Evolutionary conservation across 1,140 invertebrate species (phyloP).

Genomic region (Stenopsyche tienmushanensis): DNA sequence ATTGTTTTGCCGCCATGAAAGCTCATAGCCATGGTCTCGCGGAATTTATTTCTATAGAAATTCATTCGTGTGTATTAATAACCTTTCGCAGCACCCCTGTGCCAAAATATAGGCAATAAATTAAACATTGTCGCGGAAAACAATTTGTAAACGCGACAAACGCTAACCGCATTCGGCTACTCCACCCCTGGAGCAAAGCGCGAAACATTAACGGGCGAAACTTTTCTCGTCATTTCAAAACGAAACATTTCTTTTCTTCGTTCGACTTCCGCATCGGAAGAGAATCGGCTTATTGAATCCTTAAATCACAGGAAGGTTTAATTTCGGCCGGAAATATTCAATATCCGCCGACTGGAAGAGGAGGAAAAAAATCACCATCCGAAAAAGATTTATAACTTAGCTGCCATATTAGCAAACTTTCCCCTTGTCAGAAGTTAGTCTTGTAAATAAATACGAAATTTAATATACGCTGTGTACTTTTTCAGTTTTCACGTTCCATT

Average conservation of each 20-base stretch:
- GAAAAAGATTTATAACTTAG: too few species aligned
- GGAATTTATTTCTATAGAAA: not conserved
- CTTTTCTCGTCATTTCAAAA: not conserved
- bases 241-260: not conserved
- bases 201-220: not conserved
- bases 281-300: conserved; percentile 30
- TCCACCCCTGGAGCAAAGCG: not conserved
- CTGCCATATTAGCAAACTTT: too few species aligned
- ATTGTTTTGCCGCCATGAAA: too few species aligned
- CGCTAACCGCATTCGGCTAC: not conserved
- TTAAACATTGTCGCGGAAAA: not conserved
- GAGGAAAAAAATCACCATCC: too few species aligned
- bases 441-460: too few species aligned
- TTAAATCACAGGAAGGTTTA: conserved; percentile 24
- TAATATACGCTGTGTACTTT: too few species aligned
- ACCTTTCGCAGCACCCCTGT: not conserved
- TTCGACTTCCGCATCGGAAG: not conserved
- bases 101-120: not conserved
- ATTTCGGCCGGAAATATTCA: conserved; percentile 15
- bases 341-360: too few species aligned
- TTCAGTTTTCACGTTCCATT: too few species aligned
- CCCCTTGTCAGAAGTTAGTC: too few species aligned
- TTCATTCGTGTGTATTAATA: not conserved
- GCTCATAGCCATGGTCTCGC: too few species aligned
- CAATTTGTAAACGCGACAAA: not conserved